Evolutionary conservation across 2,888 invertebrate genomes (phyloP), one percentile per base, ranked within the genome.

Genomic region (Macropis europaea): DNA sequence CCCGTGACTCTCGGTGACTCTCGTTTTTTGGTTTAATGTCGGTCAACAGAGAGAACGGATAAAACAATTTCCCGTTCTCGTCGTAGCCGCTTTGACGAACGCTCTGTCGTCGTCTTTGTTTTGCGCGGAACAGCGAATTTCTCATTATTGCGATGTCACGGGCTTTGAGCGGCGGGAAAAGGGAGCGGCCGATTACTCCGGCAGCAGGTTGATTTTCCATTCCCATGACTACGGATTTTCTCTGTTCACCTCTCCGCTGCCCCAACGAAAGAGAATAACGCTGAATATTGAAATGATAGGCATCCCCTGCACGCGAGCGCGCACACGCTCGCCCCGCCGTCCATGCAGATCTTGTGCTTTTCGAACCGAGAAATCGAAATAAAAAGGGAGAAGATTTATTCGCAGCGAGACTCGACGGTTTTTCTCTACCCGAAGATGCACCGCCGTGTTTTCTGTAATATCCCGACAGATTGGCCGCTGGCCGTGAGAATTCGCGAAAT

Each of bases 91-190:
- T 62, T 50, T 56, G 43, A 62, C 48, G 13, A 36, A 9, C 17
- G 3, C 6, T 11, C 22, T 53, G 28, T 24, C 57, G 42, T 47
- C 40, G 56, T 38, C 43, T 45, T 68, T 42, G 43, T 19, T 26
- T 38, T 36, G 34, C 17, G 4, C 40, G 60, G 43, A 43, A 60
- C 47, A 36, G 34, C 57, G 60, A 70, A 57, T 79, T 76, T 76
- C 76, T 76, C 69, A 67, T 79, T 79, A 79, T 62, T 36, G 22
- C 59, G n/a, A 61, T 54, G 64, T 68, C 52, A 56, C 63, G 38
- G 22, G 56, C 36, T 59, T 64, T 40, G 50, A 53, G 45, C 30
- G 24, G 9, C 22, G n/a, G 11, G 48, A 34, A 60, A 59, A 62
- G 26, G 19, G 26, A 22, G 26, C 34, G 62, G 68, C 61, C 52